Evolutionary conservation across 2,113 vertebrate genomes (phyloP).

Genomic region (Paramormyrops kingsleyae): DNA sequence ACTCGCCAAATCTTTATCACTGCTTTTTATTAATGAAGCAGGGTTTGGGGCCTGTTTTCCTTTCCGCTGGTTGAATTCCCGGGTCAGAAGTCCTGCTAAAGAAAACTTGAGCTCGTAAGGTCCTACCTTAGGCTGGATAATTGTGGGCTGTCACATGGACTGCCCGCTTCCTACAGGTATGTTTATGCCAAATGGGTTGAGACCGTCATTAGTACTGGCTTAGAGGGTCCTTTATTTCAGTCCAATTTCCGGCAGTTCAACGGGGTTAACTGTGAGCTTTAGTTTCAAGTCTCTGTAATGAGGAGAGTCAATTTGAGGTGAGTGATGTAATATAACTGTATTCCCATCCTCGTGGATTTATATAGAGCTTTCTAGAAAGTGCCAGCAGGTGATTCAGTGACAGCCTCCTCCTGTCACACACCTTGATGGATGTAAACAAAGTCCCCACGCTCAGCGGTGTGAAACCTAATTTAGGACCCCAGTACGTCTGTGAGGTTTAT

Average conservation of each 20-base stretch:
- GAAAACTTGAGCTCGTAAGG: neutral
- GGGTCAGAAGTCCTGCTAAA: neutral
- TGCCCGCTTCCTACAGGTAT: neutral
- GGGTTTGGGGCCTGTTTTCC: neutral
- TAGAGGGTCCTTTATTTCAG: neutral
- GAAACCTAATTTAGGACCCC: neutral
- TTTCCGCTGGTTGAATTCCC: neutral
- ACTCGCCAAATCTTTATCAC: neutral
- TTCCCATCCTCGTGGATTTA: neutral
- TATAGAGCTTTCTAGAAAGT: neutral
- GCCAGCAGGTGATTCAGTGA: neutral
- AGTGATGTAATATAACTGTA: neutral
- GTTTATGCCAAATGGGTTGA: neutral
- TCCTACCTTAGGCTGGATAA: neutral
- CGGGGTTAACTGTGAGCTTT: neutral
- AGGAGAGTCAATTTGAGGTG: neutral
- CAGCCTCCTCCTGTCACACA: neutral
- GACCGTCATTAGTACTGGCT: neutral
- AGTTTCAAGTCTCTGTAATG: neutral
- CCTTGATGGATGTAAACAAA: neutral
- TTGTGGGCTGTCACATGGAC: neutral
- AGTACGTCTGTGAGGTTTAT: neutral
- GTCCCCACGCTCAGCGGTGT: neutral
- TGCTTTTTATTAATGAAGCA: neutral
- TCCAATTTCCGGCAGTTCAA: neutral